Evolutionary conservation across 2,113 vertebrate species (phyloP).

Genomic region (Vulpes lagopus): DNA sequence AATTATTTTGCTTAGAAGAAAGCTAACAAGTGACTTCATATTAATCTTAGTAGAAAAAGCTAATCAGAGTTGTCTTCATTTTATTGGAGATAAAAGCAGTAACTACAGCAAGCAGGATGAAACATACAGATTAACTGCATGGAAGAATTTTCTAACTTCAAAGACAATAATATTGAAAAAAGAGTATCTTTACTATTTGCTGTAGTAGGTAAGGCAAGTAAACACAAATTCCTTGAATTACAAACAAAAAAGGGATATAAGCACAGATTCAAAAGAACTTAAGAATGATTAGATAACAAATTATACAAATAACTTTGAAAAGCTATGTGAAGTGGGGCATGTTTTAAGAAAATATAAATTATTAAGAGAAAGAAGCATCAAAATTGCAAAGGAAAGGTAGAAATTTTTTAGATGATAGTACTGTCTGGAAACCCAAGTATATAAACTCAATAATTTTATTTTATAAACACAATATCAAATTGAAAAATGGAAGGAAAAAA

Average conservation of each 20-base stretch:
- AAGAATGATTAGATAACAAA: slow-evolving; percentile 29
- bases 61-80: not conserved
- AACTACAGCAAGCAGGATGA: not conserved
- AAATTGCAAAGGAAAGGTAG: not conserved
- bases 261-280: slow-evolving; percentile 21
- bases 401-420: slow-evolving; percentile 41
- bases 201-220: not conserved
- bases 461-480: slow-evolving; percentile 30
- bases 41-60: not conserved
- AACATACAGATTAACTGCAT: not conserved
- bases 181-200: not conserved
- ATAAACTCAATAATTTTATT: not conserved
- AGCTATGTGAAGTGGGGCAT: not conserved
- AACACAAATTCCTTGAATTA: slow-evolving; percentile 37
- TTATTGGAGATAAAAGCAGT: not conserved
- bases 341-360: slow-evolving; percentile 32
- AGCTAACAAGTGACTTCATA: slow-evolving; percentile 39
- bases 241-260: slow-evolving; percentile 45
- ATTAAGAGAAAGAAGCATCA: slow-evolving; percentile 8
- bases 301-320: slow-evolving; percentile 50
- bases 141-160: slow-evolving; percentile 46
- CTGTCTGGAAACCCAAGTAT: not conserved
- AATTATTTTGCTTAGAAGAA: slow-evolving; percentile 37
- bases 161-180: not conserved
- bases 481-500: slow-evolving; percentile 36